phyloP scores from a whole-genome alignment of 2,797 vertebrate species.

The Trematomus bernacchii region DNA sequence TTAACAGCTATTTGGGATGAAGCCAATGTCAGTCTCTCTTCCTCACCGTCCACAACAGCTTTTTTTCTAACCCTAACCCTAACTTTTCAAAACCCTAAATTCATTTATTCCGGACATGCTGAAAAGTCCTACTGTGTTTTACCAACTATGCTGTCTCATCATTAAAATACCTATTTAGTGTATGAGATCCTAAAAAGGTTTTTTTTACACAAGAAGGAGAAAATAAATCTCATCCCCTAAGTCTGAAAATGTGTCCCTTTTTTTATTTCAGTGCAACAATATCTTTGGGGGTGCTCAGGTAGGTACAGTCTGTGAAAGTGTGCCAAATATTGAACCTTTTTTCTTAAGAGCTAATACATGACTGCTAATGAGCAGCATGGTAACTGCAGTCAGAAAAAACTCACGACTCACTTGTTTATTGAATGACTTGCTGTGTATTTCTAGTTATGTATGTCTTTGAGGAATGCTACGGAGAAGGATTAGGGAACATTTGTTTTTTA shows the following conservation, averaged over 20 bases:
- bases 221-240: constrained; percentile 15
- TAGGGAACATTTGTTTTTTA: too few species aligned
- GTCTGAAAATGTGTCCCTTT: constrained; percentile 65
- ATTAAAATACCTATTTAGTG: too few species aligned
- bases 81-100: too few species aligned
- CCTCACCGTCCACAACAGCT: background rate
- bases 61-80: background rate
- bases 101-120: too few species aligned
- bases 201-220: background rate
- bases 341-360: constrained; percentile 70
- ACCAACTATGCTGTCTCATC: too few species aligned
- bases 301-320: constrained; percentile 74
- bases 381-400: constrained; percentile 14
- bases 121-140: too few species aligned
- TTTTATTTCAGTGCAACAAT: constrained; percentile 95
- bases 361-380: constrained; percentile 39
- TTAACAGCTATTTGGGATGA: too few species aligned
- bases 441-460: constrained; percentile 1
- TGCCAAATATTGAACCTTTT: constrained; percentile 39
- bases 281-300: constrained; percentile 98
- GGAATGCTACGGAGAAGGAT: background rate
- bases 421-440: constrained; percentile 36
- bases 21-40: background rate
- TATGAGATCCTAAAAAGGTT: too few species aligned
- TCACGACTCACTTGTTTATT: too few species aligned